Percentiles rank a stretch among this genome's conserved stretches.
These are phyloP conservation scores for Athalia cordata DNA, from an alignment of 2,888 invertebrate genomes.

Conservation along the genomic window DNA sequence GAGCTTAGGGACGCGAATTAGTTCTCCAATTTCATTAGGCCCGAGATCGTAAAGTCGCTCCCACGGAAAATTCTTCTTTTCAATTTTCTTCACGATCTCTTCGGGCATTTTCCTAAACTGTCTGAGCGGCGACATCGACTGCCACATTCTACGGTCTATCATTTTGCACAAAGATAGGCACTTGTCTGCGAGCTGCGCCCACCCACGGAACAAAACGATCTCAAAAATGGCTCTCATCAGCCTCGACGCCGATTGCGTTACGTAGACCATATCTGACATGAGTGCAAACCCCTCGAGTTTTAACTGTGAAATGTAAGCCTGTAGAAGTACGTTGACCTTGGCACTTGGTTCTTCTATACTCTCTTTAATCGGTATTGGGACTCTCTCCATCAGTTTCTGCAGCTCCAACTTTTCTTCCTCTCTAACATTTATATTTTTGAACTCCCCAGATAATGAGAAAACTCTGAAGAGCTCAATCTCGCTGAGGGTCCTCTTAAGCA, in stretches of 20 bases:
- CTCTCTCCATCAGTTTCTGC: slow-evolving; percentile 93
- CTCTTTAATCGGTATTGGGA: slow-evolving; percentile 99
- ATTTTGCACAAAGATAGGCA: slow-evolving; percentile 97
- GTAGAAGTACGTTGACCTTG: slow-evolving; percentile 95
- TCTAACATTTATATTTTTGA: slow-evolving; percentile 92
- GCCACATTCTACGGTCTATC: slow-evolving; percentile 99
- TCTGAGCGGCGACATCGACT: slow-evolving; percentile 97
- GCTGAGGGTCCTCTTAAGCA: slow-evolving; percentile 95
- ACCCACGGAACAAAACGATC: slow-evolving; percentile 92
- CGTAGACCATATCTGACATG: slow-evolving; percentile 99
- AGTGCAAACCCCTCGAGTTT: slow-evolving; percentile 98
- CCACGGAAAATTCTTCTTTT: slow-evolving; percentile 98
- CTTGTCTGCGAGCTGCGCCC: slow-evolving; percentile 99
- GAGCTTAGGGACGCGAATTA: slow-evolving; percentile 92
- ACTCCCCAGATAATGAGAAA: slow-evolving; percentile 98
- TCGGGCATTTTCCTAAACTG: slow-evolving; percentile 99
- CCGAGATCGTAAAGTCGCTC: slow-evolving; percentile 96
- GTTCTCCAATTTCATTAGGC: slow-evolving; percentile 97
- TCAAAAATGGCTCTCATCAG: slow-evolving; percentile 98
- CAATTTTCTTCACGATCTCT: slow-evolving; percentile 96
- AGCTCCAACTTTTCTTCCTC: slow-evolving; percentile 98
- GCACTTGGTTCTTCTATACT: slow-evolving; percentile 98
- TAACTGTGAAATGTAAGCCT: slow-evolving; percentile 98
- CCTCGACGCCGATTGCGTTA: slow-evolving; percentile 97
- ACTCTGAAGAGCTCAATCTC: slow-evolving; percentile 98